Evolutionary conservation across 1,140 invertebrate genomes (phyloP).

Genomic region (Neodiprion virginianus): DNA sequence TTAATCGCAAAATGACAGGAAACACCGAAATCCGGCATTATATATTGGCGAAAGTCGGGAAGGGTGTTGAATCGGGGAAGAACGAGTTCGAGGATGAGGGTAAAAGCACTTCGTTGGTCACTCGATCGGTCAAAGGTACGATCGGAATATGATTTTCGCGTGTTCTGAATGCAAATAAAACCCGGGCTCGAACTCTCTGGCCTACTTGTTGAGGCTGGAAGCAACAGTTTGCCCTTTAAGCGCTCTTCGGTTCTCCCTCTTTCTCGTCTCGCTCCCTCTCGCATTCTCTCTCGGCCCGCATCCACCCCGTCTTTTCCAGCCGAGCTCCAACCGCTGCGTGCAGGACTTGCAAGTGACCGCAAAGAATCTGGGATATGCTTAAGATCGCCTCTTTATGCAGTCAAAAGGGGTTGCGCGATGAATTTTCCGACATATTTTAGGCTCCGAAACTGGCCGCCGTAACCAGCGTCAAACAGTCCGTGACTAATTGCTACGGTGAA

Average conservation of each 20-base stretch:
- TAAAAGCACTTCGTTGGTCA: background rate
- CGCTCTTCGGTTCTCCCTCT: conserved; percentile 25
- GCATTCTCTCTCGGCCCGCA: background rate
- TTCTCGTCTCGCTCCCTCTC: conserved; percentile 17
- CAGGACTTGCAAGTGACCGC: background rate
- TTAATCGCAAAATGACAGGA: background rate
- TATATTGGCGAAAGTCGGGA: background rate
- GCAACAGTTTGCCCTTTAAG: conserved; percentile 59
- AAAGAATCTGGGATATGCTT: background rate
- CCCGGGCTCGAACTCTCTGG: conserved; percentile 11
- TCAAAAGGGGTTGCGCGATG: background rate
- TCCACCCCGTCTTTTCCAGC: background rate
- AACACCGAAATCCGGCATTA: background rate
- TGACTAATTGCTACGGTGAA: too few species aligned
- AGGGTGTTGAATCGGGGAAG: too few species aligned
- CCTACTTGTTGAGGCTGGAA: conserved; percentile 59
- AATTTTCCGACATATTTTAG: background rate
- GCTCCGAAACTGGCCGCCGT: too few species aligned
- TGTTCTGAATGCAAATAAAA: background rate
- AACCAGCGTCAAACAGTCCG: too few species aligned
- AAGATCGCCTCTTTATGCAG: background rate
- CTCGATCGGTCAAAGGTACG: background rate
- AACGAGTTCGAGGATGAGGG: too few species aligned
- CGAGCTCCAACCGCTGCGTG: background rate
- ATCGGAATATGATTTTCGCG: background rate